A percentile compares a stretch with the other conserved stretches of the same genome.
Evolutionary conservation across 1,140 invertebrate genomes (phyloP).

Genomic region (Battus philenor): DNA sequence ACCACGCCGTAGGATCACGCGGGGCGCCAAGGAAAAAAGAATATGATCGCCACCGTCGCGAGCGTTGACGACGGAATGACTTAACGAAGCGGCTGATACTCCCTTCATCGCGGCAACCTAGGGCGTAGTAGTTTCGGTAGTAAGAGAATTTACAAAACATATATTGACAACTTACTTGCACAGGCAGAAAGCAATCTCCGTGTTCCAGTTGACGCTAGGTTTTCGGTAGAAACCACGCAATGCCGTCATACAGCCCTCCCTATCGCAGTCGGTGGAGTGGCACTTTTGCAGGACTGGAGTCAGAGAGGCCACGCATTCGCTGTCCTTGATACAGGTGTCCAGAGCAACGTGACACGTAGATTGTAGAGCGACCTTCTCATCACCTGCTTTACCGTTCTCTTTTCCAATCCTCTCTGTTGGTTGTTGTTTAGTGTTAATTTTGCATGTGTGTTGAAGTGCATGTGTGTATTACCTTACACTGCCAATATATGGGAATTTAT

Average conservation of each 20-base stretch:
- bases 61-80: too few relatives aligned
- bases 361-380: slow-evolving; percentile 76
- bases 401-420: slow-evolving; percentile 70
- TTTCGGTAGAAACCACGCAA: slow-evolving; percentile 89
- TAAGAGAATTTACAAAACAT: too few relatives aligned
- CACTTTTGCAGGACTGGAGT: slow-evolving; percentile 89
- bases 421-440: slow-evolving; percentile 40
- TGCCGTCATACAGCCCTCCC: slow-evolving; percentile 91
- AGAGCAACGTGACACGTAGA: slow-evolving; percentile 87
- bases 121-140: too few relatives aligned
- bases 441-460: slow-evolving; percentile 14
- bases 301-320: slow-evolving; percentile 84
- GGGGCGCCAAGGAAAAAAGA: too few relatives aligned
- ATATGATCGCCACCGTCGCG: too few relatives aligned
- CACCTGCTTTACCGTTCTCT: slow-evolving; percentile 70
- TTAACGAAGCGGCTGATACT: too few relatives aligned
- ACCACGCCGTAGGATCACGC: too few relatives aligned
- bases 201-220: slow-evolving; percentile 85
- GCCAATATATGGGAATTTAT: neutral
- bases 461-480: neutral
- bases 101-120: too few relatives aligned
- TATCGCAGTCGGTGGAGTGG: slow-evolving; percentile 84
- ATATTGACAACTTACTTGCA: slow-evolving; percentile 87
- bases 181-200: slow-evolving; percentile 93
- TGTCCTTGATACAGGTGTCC: slow-evolving; percentile 85